These are phyloP conservation scores for Gastrophysa polygoni DNA, from an alignment of 2,888 invertebrate species.

Conservation along the genomic window DNA sequence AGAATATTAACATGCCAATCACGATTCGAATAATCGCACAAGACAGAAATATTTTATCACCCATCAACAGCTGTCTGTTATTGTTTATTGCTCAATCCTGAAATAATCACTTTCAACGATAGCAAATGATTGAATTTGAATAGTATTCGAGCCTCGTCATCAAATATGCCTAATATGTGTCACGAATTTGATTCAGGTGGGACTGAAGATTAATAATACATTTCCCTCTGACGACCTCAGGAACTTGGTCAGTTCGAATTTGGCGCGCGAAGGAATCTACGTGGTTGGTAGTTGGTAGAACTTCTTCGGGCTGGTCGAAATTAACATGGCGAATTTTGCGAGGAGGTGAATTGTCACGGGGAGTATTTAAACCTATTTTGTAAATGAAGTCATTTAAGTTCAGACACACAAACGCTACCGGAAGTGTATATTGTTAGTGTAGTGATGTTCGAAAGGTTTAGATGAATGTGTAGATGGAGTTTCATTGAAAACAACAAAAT, in stretches of 20 bases:
- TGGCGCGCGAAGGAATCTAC: constrained; percentile 22
- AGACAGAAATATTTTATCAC: too few relatives aligned
- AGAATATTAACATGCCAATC: too few relatives aligned
- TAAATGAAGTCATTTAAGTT: constrained; percentile 41
- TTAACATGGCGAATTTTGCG: constrained; percentile 39
- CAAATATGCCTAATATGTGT: too few relatives aligned
- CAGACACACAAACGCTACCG: constrained; percentile 23
- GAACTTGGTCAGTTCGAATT: constrained; percentile 30
- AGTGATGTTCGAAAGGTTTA: constrained; percentile 43
- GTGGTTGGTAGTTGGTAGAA: constrained; percentile 37
- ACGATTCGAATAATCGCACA: too few relatives aligned
- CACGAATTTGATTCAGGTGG: background rate
- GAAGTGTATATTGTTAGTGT: constrained; percentile 32
- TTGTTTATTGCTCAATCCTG: background rate
- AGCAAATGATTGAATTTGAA: background rate
- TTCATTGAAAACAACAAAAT: constrained; percentile 47
- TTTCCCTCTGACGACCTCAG: background rate
- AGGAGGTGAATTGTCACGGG: constrained; percentile 32
- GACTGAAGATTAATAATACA: too few relatives aligned
- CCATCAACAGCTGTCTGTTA: background rate
- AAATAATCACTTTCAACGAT: background rate
- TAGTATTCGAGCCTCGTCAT: too few relatives aligned
- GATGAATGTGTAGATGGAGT: constrained; percentile 41
- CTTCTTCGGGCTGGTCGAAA: constrained; percentile 51
- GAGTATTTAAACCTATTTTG: constrained; percentile 31